Base-by-base conservation (phyloP, 2,113 vertebrate genomes). In the Planiliza haematocheilus region DNA sequence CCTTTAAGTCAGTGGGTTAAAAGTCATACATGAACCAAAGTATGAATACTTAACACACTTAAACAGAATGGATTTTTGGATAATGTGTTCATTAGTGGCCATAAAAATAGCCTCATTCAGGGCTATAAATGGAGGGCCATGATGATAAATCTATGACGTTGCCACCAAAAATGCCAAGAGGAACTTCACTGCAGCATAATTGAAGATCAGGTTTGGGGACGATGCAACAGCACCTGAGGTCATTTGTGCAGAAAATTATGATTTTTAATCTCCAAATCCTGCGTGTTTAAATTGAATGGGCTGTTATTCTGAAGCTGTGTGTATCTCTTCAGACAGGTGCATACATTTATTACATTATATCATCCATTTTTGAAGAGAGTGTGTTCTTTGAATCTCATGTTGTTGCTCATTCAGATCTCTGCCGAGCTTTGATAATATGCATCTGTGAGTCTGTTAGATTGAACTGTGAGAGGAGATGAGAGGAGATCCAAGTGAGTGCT, bases 41-140 rank as follows among this genome's bases (percentile, higher is more conserved):
- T 59, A 74, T 72, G 46, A 82, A 82, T 77, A 77, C 85, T 73
- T 55, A 69, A 77, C 67, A 49, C 43, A 48, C 16, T 69, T 48
- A 62, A 79, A 74, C 51, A 64, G 52, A 69, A 39, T 34, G 18
- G 20, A 2, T 43, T 13, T 36, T 34, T 30, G 7, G 9, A 48
- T 24, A 69, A 72, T 53, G 77, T 1, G 20, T 17, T 4, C 65
- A 66, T 60, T 71, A 55, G 10, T 8, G 21, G 8, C 64, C 30
- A 56, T 42, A 50, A 70, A 74, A 45, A 58, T 30, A 38, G 53
- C 41, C 2, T 50, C 18, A 64, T 37, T 43, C 17, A 14, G 45
- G 13, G 38, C 53, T 76, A 48, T 43, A 49, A 80, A 83, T 77
- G 67, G 52, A 42, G 1, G 14, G 1, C 30, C n/a, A n/a, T n/a